Evolutionary conservation across 30 jellyfish, hydroid and myxozoan genomes (phyloP), one percentile per base, ranked within the genome.

Genomic region (Sanderia malayensis): DNA sequence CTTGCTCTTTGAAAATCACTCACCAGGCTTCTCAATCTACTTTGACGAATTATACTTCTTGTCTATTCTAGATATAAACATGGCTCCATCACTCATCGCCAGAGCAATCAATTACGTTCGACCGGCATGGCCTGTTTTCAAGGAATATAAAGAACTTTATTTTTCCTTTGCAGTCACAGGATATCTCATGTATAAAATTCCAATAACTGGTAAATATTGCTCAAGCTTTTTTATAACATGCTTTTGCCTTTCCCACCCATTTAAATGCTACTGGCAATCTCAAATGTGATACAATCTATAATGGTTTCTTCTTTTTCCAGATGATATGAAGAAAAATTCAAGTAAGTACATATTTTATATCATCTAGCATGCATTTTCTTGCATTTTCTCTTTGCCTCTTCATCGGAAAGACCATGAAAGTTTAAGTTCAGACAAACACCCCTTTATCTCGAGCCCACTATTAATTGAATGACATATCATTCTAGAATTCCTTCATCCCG

Each of bases 111-210:
- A 65, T 6, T 34, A 29, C 10, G 86, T 74, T 26, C 58, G 30
- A 37, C 86, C 86, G 26, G 86, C 86, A 31, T 2, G 58, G 0
- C 86, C 86, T 2, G n/a, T 74, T 25, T 4, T 76, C 62, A 76
- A 76, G 80, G 70, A 76, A 0, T 65, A 62, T 61, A 45, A 71
- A 4, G 88, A 46, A 28, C 8, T 76, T 28, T 63, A 65, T 32
- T 46, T 76, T 47, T 46, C 88, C 24, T 76, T 76, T 76, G 88
- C 64, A 29, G 63, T 76, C 37, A 76, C 88, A 9, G 80, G 80
- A 15, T 76, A 61, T 52, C 47, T 63, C 9, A 52, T 76, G 27
- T 65, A 76, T 66, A 76, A 76, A 24, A 76, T 76, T 37, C 88
- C 88, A 6, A 63, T 76, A 0, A 76, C 88, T 23, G 88, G 88